These are phyloP conservation scores for Neoascia interrupta DNA, from an alignment of 2,888 invertebrate species.

Conservation along the genomic window DNA sequence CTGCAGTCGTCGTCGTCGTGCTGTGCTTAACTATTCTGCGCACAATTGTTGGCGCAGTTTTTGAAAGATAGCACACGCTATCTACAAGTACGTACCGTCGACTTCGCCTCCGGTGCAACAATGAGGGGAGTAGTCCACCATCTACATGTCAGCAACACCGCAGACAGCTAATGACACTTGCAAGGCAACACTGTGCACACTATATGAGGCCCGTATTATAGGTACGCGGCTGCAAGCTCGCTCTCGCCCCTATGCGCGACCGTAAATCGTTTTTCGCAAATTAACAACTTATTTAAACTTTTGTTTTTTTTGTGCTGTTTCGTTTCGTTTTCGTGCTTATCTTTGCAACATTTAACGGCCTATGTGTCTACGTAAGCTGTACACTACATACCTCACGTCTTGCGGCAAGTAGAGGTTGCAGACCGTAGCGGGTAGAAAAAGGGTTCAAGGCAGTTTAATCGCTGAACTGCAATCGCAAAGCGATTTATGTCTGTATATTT, in stretches of 20 bases:
- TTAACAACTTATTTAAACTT: slow-evolving; percentile 62
- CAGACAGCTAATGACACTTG: slow-evolving; percentile 57
- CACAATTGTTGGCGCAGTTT: slow-evolving; percentile 56
- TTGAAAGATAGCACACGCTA: slow-evolving; percentile 60
- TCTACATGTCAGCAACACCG: neutral
- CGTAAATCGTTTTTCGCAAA: slow-evolving; percentile 65
- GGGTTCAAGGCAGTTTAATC: slow-evolving; percentile 67
- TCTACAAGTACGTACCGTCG: no score
- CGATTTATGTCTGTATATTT: slow-evolving; percentile 61
- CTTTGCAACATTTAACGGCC: slow-evolving; percentile 29
- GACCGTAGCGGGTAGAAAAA: slow-evolving; percentile 17
- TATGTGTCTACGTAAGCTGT: slow-evolving; percentile 48
- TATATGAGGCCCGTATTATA: slow-evolving; percentile 6
- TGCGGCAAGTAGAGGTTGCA: neutral
- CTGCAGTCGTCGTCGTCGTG: slow-evolving; percentile 1
- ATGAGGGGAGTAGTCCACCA: slow-evolving; percentile 7
- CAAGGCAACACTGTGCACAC: slow-evolving; percentile 31
- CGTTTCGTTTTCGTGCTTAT: no score
- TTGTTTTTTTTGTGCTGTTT: neutral
- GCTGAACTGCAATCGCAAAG: slow-evolving; percentile 52
- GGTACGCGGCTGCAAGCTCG: no score
- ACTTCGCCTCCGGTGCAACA: slow-evolving; percentile 18
- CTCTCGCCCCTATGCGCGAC: slow-evolving; percentile 13
- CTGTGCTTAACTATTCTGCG: slow-evolving; percentile 52
- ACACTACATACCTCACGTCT: slow-evolving; percentile 1